phyloP scores from a whole-genome alignment of 2,888 invertebrate species.

The Polia nebulosa region DNA sequence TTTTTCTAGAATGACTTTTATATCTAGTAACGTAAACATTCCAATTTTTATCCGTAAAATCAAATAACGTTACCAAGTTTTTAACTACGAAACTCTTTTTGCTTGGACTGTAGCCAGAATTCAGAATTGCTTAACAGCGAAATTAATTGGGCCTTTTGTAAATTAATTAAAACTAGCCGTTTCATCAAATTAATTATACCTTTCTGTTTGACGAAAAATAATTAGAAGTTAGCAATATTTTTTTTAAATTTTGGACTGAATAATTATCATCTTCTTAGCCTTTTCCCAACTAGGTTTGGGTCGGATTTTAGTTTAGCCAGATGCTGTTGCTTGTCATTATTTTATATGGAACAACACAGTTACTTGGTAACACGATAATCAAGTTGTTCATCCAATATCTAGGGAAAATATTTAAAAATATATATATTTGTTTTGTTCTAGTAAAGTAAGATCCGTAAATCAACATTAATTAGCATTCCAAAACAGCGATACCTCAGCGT shows the following conservation, averaged over 20 bases:
- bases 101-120: slow-evolving; percentile 41
- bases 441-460: background rate
- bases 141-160: slow-evolving; percentile 49
- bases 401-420: background rate
- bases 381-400: background rate
- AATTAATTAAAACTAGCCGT: slow-evolving; percentile 48
- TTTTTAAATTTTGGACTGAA: no score
- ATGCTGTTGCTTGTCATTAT: background rate
- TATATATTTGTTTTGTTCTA: no score
- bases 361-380: background rate
- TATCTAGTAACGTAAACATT: background rate
- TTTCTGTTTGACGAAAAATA: slow-evolving; percentile 16
- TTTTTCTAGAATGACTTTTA: background rate
- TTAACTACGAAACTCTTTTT: slow-evolving; percentile 15
- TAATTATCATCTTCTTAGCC: background rate
- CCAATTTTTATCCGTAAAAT: background rate
- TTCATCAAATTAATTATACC: slow-evolving; percentile 26
- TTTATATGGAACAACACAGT: background rate
- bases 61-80: slow-evolving; percentile 2
- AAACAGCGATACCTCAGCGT: no score
- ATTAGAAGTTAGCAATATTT: background rate
- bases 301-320: background rate
- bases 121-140: slow-evolving; percentile 15
- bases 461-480: background rate
- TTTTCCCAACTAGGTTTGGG: background rate